Evolutionary conservation across 2,113 vertebrate species (phyloP).

Genomic region (Empidonax traillii): DNA sequence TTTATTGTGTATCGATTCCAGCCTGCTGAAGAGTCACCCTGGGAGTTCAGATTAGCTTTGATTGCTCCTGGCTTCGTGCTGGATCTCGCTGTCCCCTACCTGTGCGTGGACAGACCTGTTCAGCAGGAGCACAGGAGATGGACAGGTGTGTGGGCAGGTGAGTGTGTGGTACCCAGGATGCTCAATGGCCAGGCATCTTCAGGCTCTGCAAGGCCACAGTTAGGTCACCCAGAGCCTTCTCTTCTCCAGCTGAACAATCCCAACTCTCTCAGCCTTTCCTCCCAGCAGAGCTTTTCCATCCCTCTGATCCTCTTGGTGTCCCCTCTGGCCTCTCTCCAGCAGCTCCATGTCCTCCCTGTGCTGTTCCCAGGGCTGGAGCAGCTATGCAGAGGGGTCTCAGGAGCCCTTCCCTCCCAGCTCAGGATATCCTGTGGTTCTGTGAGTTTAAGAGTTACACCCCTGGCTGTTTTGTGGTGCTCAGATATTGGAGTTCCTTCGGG

Average conservation of each 20-base stretch:
- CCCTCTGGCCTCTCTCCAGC: background rate
- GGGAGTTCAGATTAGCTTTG: background rate
- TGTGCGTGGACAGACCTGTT: rapidly evolving
- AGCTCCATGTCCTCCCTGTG: background rate
- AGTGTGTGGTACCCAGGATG: too few species aligned
- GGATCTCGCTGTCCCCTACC: background rate
- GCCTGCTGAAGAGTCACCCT: background rate
- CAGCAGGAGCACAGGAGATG: rapidly evolving
- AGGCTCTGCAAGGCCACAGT: background rate
- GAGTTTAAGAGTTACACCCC: too few species aligned
- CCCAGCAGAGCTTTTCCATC: background rate
- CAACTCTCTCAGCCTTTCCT: background rate
- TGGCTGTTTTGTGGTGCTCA: background rate
- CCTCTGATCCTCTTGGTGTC: background rate
- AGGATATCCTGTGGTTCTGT: too few species aligned
- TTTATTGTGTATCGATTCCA: background rate
- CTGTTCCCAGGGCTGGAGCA: background rate
- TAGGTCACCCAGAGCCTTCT: background rate
- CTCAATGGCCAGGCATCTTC: background rate
- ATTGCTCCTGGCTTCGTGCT: background rate
- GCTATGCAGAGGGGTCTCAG: background rate
- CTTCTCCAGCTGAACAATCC: background rate
- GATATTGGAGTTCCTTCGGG: background rate
- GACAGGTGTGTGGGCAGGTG: background rate
- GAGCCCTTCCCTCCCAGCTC: background rate